Base-by-base conservation (phyloP, 2,113 vertebrate genomes). In the Scomber colias region DNA sequence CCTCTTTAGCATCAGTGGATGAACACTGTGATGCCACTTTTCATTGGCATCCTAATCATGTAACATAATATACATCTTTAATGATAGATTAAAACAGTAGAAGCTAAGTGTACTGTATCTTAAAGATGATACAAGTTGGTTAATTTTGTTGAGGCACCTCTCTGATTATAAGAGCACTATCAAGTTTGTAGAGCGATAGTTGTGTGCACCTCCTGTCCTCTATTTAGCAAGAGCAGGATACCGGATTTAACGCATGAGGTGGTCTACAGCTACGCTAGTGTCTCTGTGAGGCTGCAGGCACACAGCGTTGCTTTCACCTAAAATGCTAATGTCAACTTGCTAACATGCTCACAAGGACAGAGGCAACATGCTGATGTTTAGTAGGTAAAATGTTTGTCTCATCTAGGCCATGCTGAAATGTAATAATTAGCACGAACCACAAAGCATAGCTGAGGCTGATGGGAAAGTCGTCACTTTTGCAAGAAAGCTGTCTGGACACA, bases 141-240 rank as follows among this genome's bases (percentile, higher is more conserved):
- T 82, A 77, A 70, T 82, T 84, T 61, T 50, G 66, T 71, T 9
- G 9, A 40, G 6, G 35, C 35, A 40, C 68, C 44, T 72, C 24
- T 21, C 4, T 73, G 55, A 73, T 21, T 82, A 57, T 56, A 27
- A 2, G 24, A 27, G 24, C 2, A 69, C 30, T 64, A 75, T 75
- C 10, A 75, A 55, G 67, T 63, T 62, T 62, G 31, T 17, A 51
- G 59, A 49, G 24, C 67, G 21, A 6, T 45, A 66, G 2, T 3
- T 55, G n/a, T n/a, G 17, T 66, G 48, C 19, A 48, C 15, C 13
- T 14, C 10, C 6, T 15, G 7, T 30, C 11, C 35, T 45, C 14
- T 63, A 68, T 63, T 63, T 75, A 48, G 54, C 19, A 71, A 4
- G 13, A 17, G 27, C 27, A 62, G 50, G 50, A 70, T 3, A 9